Evolutionary conservation across 2,113 vertebrate genomes (phyloP).

Genomic region (Meles meles): DNA sequence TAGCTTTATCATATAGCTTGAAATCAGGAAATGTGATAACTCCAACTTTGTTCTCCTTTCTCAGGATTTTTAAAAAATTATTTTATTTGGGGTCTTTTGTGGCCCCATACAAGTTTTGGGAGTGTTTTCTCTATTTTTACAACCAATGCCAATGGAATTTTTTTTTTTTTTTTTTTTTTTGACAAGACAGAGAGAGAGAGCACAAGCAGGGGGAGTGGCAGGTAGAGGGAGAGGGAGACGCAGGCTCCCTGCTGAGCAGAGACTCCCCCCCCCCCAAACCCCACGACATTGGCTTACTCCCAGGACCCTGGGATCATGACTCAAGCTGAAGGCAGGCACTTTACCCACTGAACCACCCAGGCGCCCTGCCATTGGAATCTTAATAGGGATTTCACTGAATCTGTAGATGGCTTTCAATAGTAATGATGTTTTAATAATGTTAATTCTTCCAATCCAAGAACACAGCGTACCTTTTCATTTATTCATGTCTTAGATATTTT

Average conservation of each 20-base stretch:
- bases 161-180: too few relatives aligned
- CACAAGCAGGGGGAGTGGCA: too few relatives aligned
- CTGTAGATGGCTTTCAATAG: neutral
- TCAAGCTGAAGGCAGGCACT: too few relatives aligned
- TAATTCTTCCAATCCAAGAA: neutral
- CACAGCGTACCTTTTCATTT: neutral
- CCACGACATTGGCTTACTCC: too few relatives aligned
- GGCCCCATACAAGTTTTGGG: neutral
- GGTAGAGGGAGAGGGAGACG: too few relatives aligned
- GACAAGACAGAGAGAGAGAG: too few relatives aligned
- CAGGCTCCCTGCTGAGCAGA: too few relatives aligned
- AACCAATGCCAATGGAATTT: neutral
- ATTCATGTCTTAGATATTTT: neutral
- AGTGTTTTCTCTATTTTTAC: neutral
- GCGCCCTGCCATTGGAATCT: neutral
- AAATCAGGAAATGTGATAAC: neutral
- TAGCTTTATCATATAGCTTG: neutral
- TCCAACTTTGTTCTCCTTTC: neutral
- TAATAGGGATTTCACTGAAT: neutral
- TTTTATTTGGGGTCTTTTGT: neutral
- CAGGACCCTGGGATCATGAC: too few relatives aligned
- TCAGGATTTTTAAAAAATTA: neutral
- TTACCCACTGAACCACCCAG: too few relatives aligned
- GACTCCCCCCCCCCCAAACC: accelerated
- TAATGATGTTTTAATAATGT: neutral